Conservation (phyloP, 2,888 invertebrate species). For the Chrysotoxum bicinctum region DNA sequence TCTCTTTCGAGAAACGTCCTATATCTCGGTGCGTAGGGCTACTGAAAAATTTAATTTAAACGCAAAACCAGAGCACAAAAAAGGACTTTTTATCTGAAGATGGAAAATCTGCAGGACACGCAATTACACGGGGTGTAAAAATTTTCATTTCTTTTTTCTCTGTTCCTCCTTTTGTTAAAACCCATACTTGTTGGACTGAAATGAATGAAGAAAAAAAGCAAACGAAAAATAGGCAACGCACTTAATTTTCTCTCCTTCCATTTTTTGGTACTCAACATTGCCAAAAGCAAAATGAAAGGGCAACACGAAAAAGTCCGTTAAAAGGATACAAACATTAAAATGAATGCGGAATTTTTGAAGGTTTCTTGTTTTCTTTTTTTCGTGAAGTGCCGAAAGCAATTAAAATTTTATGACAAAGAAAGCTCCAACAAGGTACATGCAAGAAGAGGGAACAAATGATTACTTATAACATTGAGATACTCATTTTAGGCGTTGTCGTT, state of each 20-base stretch:
- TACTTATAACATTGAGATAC: slow-evolving; percentile 38
- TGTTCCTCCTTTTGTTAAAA: slow-evolving; percentile 49
- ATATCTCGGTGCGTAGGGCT: slow-evolving; percentile 37
- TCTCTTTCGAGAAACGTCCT: slow-evolving; percentile 38
- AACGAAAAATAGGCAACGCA: slow-evolving; percentile 62
- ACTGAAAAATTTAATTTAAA: slow-evolving; percentile 71
- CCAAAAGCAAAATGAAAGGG: slow-evolving; percentile 65
- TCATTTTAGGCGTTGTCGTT: slow-evolving; percentile 49
- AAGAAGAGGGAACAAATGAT: slow-evolving; percentile 15
- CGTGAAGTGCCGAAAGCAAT: slow-evolving; percentile 71
- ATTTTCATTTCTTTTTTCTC: slow-evolving; percentile 42
- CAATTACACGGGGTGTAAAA: slow-evolving; percentile 71
- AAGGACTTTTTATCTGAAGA: slow-evolving; percentile 58
- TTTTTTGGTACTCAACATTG: slow-evolving; percentile 42
- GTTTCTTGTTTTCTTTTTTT: slow-evolving; percentile 43
- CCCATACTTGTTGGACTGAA: slow-evolving; percentile 65
- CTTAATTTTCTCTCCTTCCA: slow-evolving; percentile 54
- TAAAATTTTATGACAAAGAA: slow-evolving; percentile 71
- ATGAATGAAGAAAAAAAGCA: slow-evolving; percentile 44
- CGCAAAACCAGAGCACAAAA: slow-evolving; percentile 50
- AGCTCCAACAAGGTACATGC: slow-evolving; percentile 48
- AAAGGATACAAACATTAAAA: slow-evolving; percentile 69
- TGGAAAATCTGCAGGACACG: slow-evolving; percentile 68
- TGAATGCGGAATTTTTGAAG: slow-evolving; percentile 60
- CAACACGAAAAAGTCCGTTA: slow-evolving; percentile 64